Conservation (phyloP, 2,113 vertebrate genomes). For the Sakesphorus luctuosus region DNA sequence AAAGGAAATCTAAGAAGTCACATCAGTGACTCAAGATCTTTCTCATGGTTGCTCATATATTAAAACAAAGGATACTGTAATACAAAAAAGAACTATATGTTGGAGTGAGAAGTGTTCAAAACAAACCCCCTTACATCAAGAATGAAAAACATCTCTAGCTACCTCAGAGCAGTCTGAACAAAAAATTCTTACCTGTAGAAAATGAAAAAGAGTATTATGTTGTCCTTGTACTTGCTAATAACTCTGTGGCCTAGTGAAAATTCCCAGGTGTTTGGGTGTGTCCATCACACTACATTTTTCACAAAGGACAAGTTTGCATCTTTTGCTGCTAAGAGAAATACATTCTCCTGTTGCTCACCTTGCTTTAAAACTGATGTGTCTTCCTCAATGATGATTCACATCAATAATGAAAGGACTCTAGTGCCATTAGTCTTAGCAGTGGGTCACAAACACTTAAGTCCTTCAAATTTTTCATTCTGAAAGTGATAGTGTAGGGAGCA, state of each 20-base stretch:
- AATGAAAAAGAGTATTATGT: neutral
- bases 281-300: neutral
- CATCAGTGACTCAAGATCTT: neutral
- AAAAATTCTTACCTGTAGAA: neutral
- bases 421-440: neutral
- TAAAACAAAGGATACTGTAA: neutral
- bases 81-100: neutral
- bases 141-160: neutral
- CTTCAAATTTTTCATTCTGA: neutral
- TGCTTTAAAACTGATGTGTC: neutral
- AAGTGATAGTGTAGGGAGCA: neutral
- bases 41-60: neutral
- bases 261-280: neutral
- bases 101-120: neutral
- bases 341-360: neutral
- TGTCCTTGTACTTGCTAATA: neutral
- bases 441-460: neutral
- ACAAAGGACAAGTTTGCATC: neutral
- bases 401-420: fast-evolving
- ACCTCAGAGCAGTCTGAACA: neutral
- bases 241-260: neutral
- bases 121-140: neutral
- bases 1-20: neutral
- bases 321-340: neutral
- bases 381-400: neutral